Evolutionary conservation across 2,113 vertebrate species (phyloP).

Genomic region (Tetrax tetrax): DNA sequence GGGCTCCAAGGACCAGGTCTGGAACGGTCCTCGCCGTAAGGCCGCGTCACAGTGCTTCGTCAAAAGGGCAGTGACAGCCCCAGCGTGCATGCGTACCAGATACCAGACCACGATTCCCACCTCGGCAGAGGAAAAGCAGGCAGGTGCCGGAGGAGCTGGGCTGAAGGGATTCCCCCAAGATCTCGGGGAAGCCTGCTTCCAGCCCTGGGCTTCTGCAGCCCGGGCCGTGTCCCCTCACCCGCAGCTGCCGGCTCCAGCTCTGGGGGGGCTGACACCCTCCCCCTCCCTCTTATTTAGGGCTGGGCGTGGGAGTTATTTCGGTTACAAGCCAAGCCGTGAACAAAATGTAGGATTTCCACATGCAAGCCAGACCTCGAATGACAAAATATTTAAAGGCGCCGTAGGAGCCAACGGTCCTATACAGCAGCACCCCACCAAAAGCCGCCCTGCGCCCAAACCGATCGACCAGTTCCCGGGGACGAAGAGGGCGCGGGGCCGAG

Average conservation of each 20-base stretch:
- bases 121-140: neutral
- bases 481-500: neutral
- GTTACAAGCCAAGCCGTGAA: neutral
- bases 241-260: neutral
- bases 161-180: neutral
- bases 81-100: rapidly evolving
- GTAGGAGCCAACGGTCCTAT: too few relatives aligned
- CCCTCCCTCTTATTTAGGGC: too few relatives aligned
- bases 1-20: neutral
- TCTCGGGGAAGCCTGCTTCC: neutral
- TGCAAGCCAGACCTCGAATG: too few relatives aligned
- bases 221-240: too few relatives aligned
- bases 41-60: too few relatives aligned
- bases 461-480: too few relatives aligned
- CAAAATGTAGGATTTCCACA: too few relatives aligned
- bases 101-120: neutral
- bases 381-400: too few relatives aligned
- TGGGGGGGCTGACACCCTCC: too few relatives aligned
- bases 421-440: too few relatives aligned
- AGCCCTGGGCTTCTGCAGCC: neutral
- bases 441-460: too few relatives aligned
- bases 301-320: neutral
- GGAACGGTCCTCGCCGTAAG: rapidly evolving
- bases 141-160: neutral
- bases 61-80: neutral